A percentile compares a stretch with the other conserved stretches of the same genome.
Evolutionary conservation across 2,797 vertebrate species (phyloP).

Genomic region (Buphagus erythrorhynchus): DNA sequence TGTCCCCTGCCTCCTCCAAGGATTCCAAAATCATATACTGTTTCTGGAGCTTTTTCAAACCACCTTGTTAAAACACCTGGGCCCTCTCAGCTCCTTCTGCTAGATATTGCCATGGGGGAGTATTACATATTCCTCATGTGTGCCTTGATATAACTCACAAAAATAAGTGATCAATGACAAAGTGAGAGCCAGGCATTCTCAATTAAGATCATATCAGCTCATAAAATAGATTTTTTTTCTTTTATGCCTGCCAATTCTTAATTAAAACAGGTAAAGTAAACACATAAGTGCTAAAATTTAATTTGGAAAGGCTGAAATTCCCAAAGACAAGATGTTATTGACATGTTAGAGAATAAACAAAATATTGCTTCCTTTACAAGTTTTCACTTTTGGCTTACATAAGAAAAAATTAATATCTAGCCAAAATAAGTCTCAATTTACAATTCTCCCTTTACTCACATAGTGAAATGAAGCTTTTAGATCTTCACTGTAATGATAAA

Average conservation of each 20-base stretch:
- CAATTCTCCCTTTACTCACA: not conserved
- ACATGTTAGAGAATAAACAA: constrained; percentile 16
- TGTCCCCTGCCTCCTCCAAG: not conserved
- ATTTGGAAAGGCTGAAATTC: constrained; percentile 17
- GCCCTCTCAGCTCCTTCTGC: not conserved
- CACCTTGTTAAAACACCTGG: constrained; percentile 31
- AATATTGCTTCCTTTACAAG: not conserved
- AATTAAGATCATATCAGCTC: constrained; percentile 50
- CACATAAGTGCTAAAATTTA: not conserved
- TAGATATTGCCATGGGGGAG: not conserved
- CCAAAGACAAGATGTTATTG: constrained; percentile 2
- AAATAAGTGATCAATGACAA: constrained; percentile 36
- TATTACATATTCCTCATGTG: not conserved
- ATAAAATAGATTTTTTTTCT: not conserved
- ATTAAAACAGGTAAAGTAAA: constrained; percentile 56
- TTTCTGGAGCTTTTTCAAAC: constrained; percentile 51
- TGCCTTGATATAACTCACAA: constrained; percentile 10
- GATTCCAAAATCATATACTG: constrained; percentile 9
- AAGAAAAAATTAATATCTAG: not conserved
- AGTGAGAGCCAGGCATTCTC: not conserved
- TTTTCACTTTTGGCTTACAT: not conserved
- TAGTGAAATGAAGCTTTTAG: not conserved
- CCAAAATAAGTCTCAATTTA: not conserved
- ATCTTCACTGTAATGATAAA: not conserved
- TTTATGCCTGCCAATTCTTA: constrained; percentile 49